Conservation (phyloP, 1,140 invertebrate genomes). For the Drosophila aff. region DNA sequence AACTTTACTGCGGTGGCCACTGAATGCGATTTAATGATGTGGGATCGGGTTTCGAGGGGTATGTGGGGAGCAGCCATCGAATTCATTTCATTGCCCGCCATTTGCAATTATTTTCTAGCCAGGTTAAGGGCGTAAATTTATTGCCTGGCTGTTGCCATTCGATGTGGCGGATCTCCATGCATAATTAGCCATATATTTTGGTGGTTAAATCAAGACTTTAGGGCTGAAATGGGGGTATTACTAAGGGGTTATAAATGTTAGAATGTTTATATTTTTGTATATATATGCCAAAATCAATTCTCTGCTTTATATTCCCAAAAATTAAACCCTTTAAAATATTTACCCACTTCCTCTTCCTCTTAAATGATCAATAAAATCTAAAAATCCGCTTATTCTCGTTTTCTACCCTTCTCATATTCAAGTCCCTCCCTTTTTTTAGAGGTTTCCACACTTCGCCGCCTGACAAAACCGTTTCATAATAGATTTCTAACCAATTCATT, state of each 20-base stretch:
- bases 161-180: slow-evolving; percentile 11
- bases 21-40: slow-evolving; percentile 58
- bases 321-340: background rate
- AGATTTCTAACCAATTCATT: slow-evolving; percentile 43
- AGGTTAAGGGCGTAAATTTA: slow-evolving; percentile 28
- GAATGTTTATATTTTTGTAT: too few species aligned
- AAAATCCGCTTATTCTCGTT: slow-evolving; percentile 2
- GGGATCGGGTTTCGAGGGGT: slow-evolving; percentile 22
- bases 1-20: slow-evolving; percentile 43
- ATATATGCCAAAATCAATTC: background rate
- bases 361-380: slow-evolving; percentile 5
- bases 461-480: slow-evolving; percentile 37
- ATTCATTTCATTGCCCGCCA: slow-evolving; percentile 42
- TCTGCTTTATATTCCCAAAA: background rate
- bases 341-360: background rate
- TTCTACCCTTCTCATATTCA: slow-evolving; percentile 8
- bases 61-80: slow-evolving; percentile 13
- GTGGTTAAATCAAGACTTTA: background rate
- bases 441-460: slow-evolving; percentile 18
- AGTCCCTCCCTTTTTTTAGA: slow-evolving; percentile 8
- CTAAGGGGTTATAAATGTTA: too few species aligned
- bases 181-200: slow-evolving; percentile 34
- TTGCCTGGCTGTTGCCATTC: slow-evolving; percentile 20
- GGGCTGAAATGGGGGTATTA: background rate
- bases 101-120: slow-evolving; percentile 37